These are phyloP conservation scores for Podarcis siculus DNA, from an alignment of 2,797 vertebrate genomes.

Conservation along the genomic window DNA sequence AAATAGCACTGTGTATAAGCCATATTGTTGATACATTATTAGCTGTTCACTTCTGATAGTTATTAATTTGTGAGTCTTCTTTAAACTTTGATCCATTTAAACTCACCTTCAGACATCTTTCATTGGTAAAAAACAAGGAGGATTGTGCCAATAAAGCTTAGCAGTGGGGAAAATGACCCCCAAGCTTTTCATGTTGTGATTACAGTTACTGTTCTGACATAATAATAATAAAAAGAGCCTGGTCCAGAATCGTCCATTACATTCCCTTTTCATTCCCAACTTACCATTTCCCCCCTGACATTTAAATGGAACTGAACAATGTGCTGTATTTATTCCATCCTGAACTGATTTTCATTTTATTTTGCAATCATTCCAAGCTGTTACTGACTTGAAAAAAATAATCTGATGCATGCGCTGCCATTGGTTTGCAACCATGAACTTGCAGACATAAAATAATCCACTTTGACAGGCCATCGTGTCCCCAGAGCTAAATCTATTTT, in stretches of 20 bases:
- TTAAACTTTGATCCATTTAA: background rate
- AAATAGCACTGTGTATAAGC: background rate
- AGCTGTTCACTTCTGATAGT: background rate
- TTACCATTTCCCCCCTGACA: background rate
- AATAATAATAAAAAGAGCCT: background rate
- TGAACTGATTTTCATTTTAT: background rate
- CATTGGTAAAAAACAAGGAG: background rate
- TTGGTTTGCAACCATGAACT: background rate
- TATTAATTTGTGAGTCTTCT: background rate
- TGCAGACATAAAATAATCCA: background rate
- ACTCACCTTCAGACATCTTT: conserved; percentile 6
- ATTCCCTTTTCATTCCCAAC: background rate
- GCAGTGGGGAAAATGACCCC: conserved; percentile 9
- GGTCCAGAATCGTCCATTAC: background rate
- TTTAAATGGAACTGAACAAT: too few relatives aligned
- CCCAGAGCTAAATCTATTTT: background rate
- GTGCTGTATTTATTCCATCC: background rate
- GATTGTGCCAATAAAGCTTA: background rate
- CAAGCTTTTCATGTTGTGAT: background rate
- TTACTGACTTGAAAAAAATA: background rate
- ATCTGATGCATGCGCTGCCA: background rate
- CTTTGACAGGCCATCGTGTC: background rate
- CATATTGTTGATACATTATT: background rate
- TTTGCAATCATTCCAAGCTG: background rate
- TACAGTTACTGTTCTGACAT: background rate